Evolutionary conservation across 2,113 vertebrate species (phyloP).

Genomic region (Lagopus leucura): DNA sequence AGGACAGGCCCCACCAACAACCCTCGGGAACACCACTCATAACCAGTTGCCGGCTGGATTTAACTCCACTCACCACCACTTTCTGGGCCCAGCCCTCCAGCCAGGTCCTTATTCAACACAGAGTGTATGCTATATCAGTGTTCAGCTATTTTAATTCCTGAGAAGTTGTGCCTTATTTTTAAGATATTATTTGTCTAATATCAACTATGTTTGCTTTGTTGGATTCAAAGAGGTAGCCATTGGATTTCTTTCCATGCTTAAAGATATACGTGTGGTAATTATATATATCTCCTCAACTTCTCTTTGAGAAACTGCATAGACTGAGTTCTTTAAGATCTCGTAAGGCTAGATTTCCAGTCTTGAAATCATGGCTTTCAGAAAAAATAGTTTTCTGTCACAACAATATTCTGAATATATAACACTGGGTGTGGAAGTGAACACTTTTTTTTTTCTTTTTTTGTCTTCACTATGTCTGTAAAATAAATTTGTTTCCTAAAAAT

Average conservation of each 20-base stretch:
- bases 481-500: not conserved
- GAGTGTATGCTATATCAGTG: not conserved
- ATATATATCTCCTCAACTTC: not conserved
- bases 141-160: not conserved
- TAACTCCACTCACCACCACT: too few relatives aligned
- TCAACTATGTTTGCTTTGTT: not conserved
- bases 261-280: not conserved
- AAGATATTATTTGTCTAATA: not conserved
- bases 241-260: not conserved
- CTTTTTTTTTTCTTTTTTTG: not conserved
- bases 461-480: not conserved
- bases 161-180: not conserved
- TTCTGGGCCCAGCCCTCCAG: too few relatives aligned
- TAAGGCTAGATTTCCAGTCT: not conserved
- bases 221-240: not conserved
- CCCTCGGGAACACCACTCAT: too few relatives aligned
- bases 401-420: not conserved
- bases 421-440: not conserved
- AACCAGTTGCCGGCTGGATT: too few relatives aligned
- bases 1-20: too few relatives aligned
- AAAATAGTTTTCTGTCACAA: not conserved
- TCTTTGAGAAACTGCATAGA: not conserved
- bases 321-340: not conserved
- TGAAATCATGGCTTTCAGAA: not conserved
- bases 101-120: too few relatives aligned